phyloP scores from a whole-genome alignment of 2,888 invertebrate genomes.

The Tenthredo distinguenda region DNA sequence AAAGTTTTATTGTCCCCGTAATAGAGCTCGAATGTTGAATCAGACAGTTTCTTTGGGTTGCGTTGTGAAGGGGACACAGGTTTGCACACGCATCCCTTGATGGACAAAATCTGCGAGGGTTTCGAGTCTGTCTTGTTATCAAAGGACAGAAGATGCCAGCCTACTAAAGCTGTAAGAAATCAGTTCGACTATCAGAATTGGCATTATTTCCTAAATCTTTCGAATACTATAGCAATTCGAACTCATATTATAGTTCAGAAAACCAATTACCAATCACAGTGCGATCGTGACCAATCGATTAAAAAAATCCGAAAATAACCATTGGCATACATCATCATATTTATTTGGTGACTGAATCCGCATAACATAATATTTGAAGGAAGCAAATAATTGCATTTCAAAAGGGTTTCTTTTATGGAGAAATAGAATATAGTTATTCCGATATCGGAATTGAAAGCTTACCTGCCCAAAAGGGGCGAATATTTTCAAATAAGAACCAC shows the following conservation, averaged over 20 bases:
- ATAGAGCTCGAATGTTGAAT: slow-evolving; percentile 73
- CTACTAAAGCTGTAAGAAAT: slow-evolving; percentile 66
- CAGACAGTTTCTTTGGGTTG: slow-evolving; percentile 69
- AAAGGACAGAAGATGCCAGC: slow-evolving; percentile 71
- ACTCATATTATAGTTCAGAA: not conserved
- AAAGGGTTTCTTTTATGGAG: too few relatives aligned
- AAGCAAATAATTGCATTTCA: too few relatives aligned
- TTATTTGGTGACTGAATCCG: too few relatives aligned
- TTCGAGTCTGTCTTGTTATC: slow-evolving; percentile 69
- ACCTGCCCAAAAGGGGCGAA: slow-evolving; percentile 21
- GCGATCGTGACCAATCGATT: too few relatives aligned
- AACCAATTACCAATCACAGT: not conserved
- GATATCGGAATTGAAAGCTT: not conserved
- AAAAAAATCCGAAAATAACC: too few relatives aligned
- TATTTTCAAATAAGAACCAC: not conserved
- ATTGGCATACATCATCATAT: too few relatives aligned
- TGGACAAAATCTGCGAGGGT: slow-evolving; percentile 66
- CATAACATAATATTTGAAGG: too few relatives aligned
- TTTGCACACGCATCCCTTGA: slow-evolving; percentile 65
- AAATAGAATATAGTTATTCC: not conserved
- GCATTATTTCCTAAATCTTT: not conserved
- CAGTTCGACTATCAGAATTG: not conserved
- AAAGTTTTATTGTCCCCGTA: slow-evolving; percentile 71
- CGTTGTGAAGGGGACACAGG: slow-evolving; percentile 11
- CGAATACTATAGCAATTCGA: not conserved